Percentiles rank a stretch among this genome's conserved stretches.
These are phyloP conservation scores for Silurus asotus DNA, from an alignment of 2,113 vertebrate species.

Conservation along the genomic window DNA sequence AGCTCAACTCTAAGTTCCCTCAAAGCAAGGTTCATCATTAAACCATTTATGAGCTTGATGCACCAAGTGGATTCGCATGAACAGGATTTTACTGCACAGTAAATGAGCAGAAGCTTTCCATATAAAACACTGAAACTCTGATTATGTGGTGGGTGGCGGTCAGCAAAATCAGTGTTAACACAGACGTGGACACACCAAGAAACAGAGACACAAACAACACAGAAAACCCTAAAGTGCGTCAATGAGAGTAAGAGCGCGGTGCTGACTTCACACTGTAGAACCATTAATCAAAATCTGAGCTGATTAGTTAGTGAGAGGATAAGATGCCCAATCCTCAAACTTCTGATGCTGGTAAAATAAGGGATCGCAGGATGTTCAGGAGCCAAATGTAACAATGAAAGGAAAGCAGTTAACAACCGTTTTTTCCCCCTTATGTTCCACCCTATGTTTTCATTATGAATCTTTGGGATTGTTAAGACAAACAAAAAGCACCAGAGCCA, in stretches of 20 bases:
- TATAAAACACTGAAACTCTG: constrained; percentile 41
- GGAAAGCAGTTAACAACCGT: constrained; percentile 5
- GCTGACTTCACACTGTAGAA: constrained; percentile 31
- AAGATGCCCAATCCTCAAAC: constrained; percentile 41
- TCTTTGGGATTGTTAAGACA: not conserved
- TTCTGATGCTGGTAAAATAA: constrained; percentile 36
- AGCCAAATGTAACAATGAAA: constrained; percentile 10
- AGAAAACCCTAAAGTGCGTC: constrained; percentile 10
- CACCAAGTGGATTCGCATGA: constrained; percentile 1
- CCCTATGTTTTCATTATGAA: not conserved
- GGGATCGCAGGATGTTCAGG: not conserved
- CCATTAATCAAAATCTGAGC: constrained; percentile 34
- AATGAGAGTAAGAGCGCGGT: constrained; percentile 7
- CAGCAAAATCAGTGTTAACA: constrained; percentile 20
- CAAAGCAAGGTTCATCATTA: constrained; percentile 15
- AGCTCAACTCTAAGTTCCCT: not conserved
- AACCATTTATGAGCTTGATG: constrained; percentile 9
- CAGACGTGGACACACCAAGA: constrained; percentile 18
- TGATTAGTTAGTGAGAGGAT: constrained; percentile 37
- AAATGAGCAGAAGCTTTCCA: constrained; percentile 31
- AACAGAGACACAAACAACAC: not conserved
- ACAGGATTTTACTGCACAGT: constrained; percentile 20
- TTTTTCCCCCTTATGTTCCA: not conserved
- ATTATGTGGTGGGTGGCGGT: constrained; percentile 28
- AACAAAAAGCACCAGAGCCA: not conserved